Evolutionary conservation across 2,113 vertebrate genomes (phyloP).

Genomic region (Panthera uncia): DNA sequence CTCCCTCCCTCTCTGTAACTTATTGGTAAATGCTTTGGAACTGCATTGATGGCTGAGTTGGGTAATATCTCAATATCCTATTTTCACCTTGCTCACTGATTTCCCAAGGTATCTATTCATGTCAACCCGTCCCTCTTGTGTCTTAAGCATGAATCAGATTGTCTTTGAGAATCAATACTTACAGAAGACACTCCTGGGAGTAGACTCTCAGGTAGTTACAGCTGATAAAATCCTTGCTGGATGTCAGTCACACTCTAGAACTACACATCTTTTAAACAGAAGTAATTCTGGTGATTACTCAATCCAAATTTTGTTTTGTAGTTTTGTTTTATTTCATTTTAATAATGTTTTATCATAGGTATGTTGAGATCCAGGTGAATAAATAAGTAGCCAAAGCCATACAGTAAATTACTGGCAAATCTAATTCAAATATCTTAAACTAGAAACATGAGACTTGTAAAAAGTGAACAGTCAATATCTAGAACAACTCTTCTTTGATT

Average conservation of each 20-base stretch:
- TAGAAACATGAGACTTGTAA: not conserved
- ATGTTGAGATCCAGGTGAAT: not conserved
- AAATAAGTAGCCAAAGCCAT: not conserved
- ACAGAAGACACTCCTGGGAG: not conserved
- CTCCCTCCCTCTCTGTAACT: no score
- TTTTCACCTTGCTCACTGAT: not conserved
- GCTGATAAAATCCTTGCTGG: not conserved
- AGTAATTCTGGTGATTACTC: not conserved
- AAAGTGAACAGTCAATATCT: not conserved
- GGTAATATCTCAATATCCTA: not conserved
- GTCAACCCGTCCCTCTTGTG: not conserved
- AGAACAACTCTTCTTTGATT: not conserved
- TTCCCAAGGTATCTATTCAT: not conserved
- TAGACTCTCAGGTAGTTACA: not conserved
- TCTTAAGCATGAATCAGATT: not conserved
- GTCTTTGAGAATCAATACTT: not conserved
- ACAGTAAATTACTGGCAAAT: not conserved
- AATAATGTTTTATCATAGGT: not conserved
- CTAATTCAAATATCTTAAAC: not conserved
- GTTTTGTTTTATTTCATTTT: not conserved
- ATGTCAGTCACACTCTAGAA: not conserved
- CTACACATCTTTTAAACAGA: not conserved
- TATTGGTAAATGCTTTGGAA: not conserved
- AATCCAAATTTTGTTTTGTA: conserved; percentile 1
- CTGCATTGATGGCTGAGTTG: no score